These are phyloP conservation scores for Anas acuta DNA, from an alignment of 2,797 vertebrate genomes.

Conservation along the genomic window DNA sequence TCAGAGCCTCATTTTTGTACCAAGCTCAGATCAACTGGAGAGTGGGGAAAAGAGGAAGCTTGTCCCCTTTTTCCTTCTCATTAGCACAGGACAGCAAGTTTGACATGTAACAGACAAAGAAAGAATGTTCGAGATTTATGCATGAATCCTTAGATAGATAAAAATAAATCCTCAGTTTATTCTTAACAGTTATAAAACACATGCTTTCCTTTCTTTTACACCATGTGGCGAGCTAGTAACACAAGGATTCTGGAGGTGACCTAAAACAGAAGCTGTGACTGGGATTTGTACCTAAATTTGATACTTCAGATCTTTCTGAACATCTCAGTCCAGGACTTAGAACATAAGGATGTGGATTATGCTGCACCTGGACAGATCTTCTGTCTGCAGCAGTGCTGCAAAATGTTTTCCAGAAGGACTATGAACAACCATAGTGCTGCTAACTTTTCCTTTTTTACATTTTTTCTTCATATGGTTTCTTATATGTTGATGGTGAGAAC, in stretches of 20 bases:
- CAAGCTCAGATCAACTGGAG: neutral
- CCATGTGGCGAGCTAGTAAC: neutral
- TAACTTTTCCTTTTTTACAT: neutral
- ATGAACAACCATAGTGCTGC: neutral
- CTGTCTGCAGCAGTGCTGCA: rapidly evolving
- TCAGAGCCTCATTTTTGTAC: neutral
- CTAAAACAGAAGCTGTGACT: neutral
- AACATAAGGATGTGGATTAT: neutral
- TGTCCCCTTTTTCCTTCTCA: neutral
- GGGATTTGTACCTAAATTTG: neutral
- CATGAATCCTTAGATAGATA: neutral
- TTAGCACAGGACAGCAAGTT: neutral
- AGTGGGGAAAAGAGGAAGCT: neutral
- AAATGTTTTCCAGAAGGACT: neutral
- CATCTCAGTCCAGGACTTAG: neutral
- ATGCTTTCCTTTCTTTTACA: neutral
- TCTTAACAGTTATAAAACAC: neutral
- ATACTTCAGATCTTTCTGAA: neutral
- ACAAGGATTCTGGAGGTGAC: neutral
- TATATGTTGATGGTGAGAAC: neutral
- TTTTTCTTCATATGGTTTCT: neutral
- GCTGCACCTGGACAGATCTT: neutral
- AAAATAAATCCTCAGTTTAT: neutral
- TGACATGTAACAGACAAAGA: neutral
- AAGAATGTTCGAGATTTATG: neutral